Percentiles rank a stretch among this genome's conserved stretches.
Conservation (phyloP, 1,140 invertebrate species). For the Drosophila kurseongensis region DNA sequence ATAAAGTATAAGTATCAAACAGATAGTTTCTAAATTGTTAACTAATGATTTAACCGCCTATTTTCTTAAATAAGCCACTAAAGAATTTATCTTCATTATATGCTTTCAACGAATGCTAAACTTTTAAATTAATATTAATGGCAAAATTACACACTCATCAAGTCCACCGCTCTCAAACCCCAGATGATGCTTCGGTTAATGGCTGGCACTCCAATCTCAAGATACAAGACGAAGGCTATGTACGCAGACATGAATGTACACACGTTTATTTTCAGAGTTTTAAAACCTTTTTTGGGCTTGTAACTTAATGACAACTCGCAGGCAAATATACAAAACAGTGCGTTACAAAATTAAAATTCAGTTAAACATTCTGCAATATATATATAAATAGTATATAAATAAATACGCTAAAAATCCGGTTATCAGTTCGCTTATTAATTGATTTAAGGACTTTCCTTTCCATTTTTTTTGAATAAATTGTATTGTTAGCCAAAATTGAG, state of each 20-base stretch:
- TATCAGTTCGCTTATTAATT: too few species aligned
- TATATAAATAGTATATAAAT: background rate
- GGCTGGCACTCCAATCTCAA: conserved; percentile 15
- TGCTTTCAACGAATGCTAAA: background rate
- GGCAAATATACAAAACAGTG: conserved; percentile 12
- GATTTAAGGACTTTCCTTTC: too few species aligned
- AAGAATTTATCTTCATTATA: conserved; percentile 10
- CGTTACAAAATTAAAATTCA: background rate
- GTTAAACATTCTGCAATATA: background rate
- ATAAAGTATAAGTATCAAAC: too few species aligned
- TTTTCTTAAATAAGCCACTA: background rate
- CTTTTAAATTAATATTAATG: conserved; percentile 26
- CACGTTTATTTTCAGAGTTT: background rate
- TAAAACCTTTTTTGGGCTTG: conserved; percentile 18
- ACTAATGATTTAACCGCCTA: too few species aligned
- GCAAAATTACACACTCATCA: conserved; percentile 4
- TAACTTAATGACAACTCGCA: conserved; percentile 29
- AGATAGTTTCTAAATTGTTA: too few species aligned
- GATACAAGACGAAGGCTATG: background rate
- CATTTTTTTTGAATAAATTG: background rate
- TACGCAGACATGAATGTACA: background rate
- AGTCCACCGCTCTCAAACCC: background rate
- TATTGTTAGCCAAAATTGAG: background rate
- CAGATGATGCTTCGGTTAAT: conserved; percentile 17
- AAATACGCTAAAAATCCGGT: background rate